A percentile compares a stretch with the other conserved stretches of the same genome.
phyloP scores from a whole-genome alignment of 2,888 invertebrate genomes.

The Penaeus monodon region DNA sequence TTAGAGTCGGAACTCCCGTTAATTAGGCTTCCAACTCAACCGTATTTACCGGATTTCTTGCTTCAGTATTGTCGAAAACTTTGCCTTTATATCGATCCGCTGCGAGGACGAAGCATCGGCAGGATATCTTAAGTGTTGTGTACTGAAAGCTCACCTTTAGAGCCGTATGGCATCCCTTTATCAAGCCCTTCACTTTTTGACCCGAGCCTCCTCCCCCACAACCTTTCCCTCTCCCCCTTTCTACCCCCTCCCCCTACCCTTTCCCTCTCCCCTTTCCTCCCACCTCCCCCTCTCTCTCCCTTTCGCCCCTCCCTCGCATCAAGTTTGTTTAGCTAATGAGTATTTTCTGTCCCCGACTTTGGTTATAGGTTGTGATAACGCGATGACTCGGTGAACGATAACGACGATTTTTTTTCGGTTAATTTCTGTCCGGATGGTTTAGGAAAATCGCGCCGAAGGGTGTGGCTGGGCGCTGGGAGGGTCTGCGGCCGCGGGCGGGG shows the following conservation, averaged over 20 bases:
- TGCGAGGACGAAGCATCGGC: not conserved
- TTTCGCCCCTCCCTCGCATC: conserved; percentile 20
- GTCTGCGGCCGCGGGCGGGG: too few relatives aligned
- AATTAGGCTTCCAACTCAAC: conserved; percentile 14
- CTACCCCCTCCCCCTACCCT: not conserved
- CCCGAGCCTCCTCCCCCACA: conserved; percentile 5
- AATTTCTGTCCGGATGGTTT: conserved; percentile 1
- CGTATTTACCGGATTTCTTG: conserved; percentile 25
- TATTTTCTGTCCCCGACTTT: conserved; percentile 52
- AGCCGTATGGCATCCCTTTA: not conserved
- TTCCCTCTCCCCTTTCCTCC: not conserved
- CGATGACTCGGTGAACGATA: conserved; percentile 1
- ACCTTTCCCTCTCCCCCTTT: conserved; percentile 16
- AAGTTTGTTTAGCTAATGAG: conserved; percentile 59
- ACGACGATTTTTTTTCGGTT: not conserved
- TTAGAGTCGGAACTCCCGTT: conserved; percentile 18
- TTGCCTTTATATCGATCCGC: not conserved
- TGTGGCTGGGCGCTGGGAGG: too few relatives aligned
- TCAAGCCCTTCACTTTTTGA: conserved; percentile 8
- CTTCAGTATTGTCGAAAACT: conserved; percentile 14
- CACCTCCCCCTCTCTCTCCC: not conserved
- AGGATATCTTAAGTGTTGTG: too few relatives aligned
- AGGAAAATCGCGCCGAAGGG: not conserved
- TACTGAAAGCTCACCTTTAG: too few relatives aligned
- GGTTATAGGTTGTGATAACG: conserved; percentile 57